A percentile compares a stretch with the other conserved stretches of the same genome.
These are phyloP conservation scores for Drosophila quadrilineata DNA, from an alignment of 1,140 invertebrate species.

Conservation along the genomic window DNA sequence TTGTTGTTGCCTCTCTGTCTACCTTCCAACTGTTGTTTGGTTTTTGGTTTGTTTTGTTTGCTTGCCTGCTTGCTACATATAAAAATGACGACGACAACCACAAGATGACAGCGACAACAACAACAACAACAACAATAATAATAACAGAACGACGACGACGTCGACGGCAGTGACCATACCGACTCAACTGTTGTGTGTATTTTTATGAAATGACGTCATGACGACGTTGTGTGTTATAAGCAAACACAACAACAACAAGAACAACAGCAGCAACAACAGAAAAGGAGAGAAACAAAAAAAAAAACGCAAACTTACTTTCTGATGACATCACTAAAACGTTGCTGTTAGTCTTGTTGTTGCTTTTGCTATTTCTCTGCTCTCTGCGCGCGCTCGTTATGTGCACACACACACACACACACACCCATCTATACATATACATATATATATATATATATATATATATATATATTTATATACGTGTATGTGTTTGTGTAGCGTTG, in stretches of 20 bases:
- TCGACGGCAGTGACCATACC: constrained; percentile 26
- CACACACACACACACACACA: no score
- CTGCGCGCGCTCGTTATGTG: constrained; percentile 31
- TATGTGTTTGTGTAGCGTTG: constrained; percentile 37
- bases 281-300: no score
- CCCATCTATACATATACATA: background rate
- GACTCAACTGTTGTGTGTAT: constrained; percentile 58
- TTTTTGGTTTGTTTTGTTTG: no score
- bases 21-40: constrained; percentile 43
- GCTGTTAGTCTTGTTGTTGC: constrained; percentile 39
- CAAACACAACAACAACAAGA: no score
- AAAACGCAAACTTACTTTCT: constrained; percentile 71
- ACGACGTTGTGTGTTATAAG: constrained; percentile 49
- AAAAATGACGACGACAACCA: constrained; percentile 47
- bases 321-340: constrained; percentile 79
- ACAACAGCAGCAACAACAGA: no score
- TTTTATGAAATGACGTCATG: constrained; percentile 79
- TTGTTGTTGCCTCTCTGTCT: constrained; percentile 14
- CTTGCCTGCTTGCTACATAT: constrained; percentile 48
- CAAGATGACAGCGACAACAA: constrained; percentile 33
- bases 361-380: constrained; percentile 40
- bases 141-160: constrained; percentile 28
- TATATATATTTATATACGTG: constrained; percentile 4
- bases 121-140: constrained; percentile 31
- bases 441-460: background rate